These are phyloP conservation scores for roundworm (Caenorhabditis elegans) DNA, from an alignment of 1,140 invertebrate species.

Conservation along the genomic window WBcel235 BX284605.5:5291501-5292000, in stretches of 20 bases:
- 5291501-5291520: no score
- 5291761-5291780: slow-evolving; percentile 25
- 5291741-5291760: not conserved
- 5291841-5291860: not conserved
- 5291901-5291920: no score
- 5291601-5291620: not conserved
- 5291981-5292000: no score
- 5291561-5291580: no score
- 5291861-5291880: no score
- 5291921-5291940: no score
- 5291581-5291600: no score
- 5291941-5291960: no score
- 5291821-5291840: not conserved
- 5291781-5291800: slow-evolving; percentile 1
- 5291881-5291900: no score
- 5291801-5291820: slow-evolving; percentile 11
- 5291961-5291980: no score
- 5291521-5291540: no score
- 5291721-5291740: not conserved
- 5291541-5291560: no score
- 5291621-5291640: not conserved
- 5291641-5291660: not conserved
- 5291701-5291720: slow-evolving; percentile 4
- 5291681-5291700: not conserved
- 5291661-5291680: slow-evolving; percentile 21